Evolutionary conservation across 2,888 invertebrate species (phyloP).

Genomic region (Himalopsyche kuldschensis): DNA sequence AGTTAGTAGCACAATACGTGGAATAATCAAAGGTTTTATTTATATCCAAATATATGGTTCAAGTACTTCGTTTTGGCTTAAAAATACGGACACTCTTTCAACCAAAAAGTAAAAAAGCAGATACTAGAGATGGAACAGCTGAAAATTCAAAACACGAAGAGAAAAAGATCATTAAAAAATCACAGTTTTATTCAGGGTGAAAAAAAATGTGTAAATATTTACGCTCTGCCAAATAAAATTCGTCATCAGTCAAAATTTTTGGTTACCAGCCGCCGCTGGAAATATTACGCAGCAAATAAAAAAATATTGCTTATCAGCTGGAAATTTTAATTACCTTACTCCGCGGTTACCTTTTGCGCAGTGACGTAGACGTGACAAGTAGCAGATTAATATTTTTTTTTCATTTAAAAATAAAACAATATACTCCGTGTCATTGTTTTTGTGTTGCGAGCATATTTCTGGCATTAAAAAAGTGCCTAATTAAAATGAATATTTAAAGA

Average conservation of each 20-base stretch:
- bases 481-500: too few relatives aligned
- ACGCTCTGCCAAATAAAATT: not conserved
- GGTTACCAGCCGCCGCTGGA: not conserved
- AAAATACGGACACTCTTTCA: not conserved
- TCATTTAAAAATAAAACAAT: too few relatives aligned
- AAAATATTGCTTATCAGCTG: slow-evolving; percentile 1
- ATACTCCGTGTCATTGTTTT: too few relatives aligned
- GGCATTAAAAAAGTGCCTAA: too few relatives aligned
- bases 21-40: too few relatives aligned
- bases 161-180: not conserved
- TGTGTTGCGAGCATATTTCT: too few relatives aligned
- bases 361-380: not conserved
- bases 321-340: not conserved
- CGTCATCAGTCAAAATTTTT: not conserved
- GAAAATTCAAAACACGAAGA: not conserved
- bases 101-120: too few relatives aligned
- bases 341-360: not conserved
- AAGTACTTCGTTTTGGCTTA: too few relatives aligned
- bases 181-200: not conserved
- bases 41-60: too few relatives aligned
- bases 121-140: not conserved
- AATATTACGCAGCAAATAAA: not conserved
- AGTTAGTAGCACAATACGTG: too few relatives aligned
- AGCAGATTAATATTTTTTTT: too few relatives aligned
- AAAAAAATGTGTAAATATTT: not conserved